A percentile compares a stretch with the other conserved stretches of the same genome.
phyloP scores from a whole-genome alignment of 2,113 vertebrate genomes.

The Scomber colias region DNA sequence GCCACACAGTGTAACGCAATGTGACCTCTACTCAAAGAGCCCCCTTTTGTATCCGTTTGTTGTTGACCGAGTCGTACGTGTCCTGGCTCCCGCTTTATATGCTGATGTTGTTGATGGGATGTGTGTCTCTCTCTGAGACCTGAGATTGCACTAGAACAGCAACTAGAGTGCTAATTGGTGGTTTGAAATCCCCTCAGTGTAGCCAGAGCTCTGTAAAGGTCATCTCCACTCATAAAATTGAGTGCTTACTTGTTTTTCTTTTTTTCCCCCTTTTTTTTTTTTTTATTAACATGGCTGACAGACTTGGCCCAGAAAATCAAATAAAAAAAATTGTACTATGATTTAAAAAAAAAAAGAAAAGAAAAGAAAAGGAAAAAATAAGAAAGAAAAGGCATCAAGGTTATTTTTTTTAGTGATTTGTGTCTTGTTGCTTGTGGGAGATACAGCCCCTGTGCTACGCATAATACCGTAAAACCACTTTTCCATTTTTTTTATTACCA shows the following conservation, averaged over 20 bases:
- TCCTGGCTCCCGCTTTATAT: constrained; percentile 33
- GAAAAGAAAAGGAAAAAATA: not conserved
- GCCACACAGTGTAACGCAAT: not conserved
- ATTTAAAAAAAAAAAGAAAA: not conserved
- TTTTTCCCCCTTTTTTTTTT: not conserved
- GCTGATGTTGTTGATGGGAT: constrained; percentile 65
- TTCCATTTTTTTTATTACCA: too few relatives aligned
- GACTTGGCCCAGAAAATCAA: constrained; percentile 65
- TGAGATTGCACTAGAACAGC: constrained; percentile 46
- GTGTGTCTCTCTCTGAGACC: constrained; percentile 42
- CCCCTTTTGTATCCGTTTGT: constrained; percentile 51
- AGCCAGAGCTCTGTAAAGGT: constrained; percentile 75
- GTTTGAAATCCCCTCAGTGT: constrained; percentile 72
- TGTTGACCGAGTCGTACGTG: constrained; percentile 1
- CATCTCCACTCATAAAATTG: constrained; percentile 72
- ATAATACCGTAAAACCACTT: too few relatives aligned
- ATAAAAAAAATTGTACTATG: constrained; percentile 22
- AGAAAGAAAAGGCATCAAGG: constrained; percentile 10
- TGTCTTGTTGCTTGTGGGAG: constrained; percentile 9
- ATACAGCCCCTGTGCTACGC: not conserved
- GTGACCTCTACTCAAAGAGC: constrained; percentile 25
- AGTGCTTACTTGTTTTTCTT: constrained; percentile 67
- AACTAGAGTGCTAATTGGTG: constrained; percentile 73
- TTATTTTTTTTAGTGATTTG: constrained; percentile 40
- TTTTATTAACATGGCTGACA: constrained; percentile 66